These are phyloP conservation scores for Zelostemma sp. DNA, from an alignment of 1,140 invertebrate species.

Conservation along the genomic window DNA sequence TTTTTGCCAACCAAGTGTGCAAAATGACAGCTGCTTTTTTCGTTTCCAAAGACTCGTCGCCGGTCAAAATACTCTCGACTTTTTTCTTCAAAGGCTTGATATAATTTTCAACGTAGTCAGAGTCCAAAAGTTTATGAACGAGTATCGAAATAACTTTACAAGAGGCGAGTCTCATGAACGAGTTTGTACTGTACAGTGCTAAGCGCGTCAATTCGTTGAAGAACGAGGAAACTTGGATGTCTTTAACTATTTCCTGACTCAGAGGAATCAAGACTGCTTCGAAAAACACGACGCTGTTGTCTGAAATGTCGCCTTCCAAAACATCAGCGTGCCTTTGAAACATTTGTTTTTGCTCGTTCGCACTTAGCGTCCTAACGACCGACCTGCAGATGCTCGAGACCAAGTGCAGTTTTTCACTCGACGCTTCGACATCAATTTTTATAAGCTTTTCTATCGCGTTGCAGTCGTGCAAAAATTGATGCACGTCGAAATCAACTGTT, in stretches of 20 bases:
- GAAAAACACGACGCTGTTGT: conserved; percentile 12
- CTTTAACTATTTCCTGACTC: conserved; percentile 19
- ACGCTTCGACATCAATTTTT: conserved; percentile 13
- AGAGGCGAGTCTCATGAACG: conserved; percentile 16
- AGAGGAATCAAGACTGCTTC: conserved; percentile 33
- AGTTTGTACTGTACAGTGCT: conserved; percentile 18
- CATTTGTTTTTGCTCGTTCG: conserved; percentile 39
- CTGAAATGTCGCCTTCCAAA: background rate
- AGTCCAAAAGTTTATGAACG: conserved; percentile 30
- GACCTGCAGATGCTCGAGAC: conserved; percentile 48
- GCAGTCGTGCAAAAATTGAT: conserved; percentile 54
- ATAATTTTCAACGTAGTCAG: conserved; percentile 29
- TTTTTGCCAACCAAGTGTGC: conserved; percentile 40
- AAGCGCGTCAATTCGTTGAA: conserved; percentile 25
- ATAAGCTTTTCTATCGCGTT: conserved; percentile 53
- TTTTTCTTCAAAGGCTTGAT: conserved; percentile 25
- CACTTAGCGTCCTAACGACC: conserved; percentile 46
- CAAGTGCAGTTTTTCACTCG: conserved; percentile 34
- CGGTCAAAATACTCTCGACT: conserved; percentile 19
- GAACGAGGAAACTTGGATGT: conserved; percentile 20
- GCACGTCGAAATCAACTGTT: conserved; percentile 46
- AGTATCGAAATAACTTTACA: conserved; percentile 35
- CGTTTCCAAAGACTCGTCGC: conserved; percentile 9
- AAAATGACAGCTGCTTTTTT: conserved; percentile 31
- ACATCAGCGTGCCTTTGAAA: conserved; percentile 11